A percentile compares a stretch with the other conserved stretches of the same genome.
Conservation (phyloP, 2,113 vertebrate species). For the Sitta europaea region DNA sequence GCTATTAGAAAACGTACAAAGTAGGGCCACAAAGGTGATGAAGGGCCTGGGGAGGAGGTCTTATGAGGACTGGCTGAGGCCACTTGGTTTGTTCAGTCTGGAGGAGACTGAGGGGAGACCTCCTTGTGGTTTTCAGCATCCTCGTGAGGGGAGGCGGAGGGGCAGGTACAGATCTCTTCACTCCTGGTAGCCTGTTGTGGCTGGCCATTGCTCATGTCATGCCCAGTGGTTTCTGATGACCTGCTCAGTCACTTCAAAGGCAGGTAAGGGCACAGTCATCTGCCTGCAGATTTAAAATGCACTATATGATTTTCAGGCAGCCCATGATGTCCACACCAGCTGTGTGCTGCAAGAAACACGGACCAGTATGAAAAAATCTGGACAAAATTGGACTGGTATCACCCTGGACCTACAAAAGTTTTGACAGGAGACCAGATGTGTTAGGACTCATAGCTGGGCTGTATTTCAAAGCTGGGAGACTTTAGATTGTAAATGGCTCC, state of each 20-base stretch:
- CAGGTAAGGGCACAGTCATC: not conserved
- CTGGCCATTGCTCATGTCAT: not conserved
- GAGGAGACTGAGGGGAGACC: not conserved
- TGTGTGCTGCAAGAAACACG: not conserved
- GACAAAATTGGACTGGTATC: not conserved
- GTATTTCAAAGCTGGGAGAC: not conserved
- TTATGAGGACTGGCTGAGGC: not conserved
- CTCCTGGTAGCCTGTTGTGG: not conserved
- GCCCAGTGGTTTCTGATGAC: not conserved
- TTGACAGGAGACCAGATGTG: not conserved
- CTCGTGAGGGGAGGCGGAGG: rapidly evolving
- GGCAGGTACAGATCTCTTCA: not conserved
- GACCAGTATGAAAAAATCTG: not conserved
- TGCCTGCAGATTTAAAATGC: not conserved
- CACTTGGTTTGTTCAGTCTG: not conserved
- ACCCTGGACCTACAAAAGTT: not conserved
- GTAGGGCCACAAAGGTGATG: not conserved
- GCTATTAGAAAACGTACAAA: rapidly evolving
- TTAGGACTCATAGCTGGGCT: not conserved
- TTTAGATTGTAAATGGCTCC: not conserved
- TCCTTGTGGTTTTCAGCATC: not conserved
- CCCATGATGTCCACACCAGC: rapidly evolving
- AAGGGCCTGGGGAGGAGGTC: not conserved
- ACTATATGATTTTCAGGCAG: not conserved
- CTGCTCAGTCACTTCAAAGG: not conserved